Base-by-base conservation (phyloP, 2,113 vertebrate species). In the Thunnus thynnus region DNA sequence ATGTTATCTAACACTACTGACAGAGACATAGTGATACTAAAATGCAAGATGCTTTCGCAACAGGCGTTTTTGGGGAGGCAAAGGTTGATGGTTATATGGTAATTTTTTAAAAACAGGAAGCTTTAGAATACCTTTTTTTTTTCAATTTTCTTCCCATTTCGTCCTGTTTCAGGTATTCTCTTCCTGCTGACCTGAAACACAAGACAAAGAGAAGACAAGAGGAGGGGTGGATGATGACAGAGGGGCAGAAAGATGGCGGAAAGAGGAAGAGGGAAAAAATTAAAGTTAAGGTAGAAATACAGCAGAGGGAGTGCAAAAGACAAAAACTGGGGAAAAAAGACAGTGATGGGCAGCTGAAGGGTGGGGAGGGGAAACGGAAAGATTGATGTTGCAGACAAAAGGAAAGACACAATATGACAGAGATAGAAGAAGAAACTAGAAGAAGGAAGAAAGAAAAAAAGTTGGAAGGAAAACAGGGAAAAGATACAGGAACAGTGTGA, bases 301-400 rank as follows among this genome's bases (percentile, higher is more conserved):
- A 62, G 56, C 44, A 2, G 17, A 55, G 20, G 12, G 25, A 66
- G 48, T 46, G 56, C 11, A 54, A 16, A 41, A 30, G 13, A 51
- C 9, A 1, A 51, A 66, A 6, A 46, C 2, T 16, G 30, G 10
- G 32, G 4, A 4, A 69, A 56, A 61, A 2, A 13, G 58, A 66
- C n/a, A 22, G 13, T 17, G 48, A 78, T 47, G 18, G 66, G 7
- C 0, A 10, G 27, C 20, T 4, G 16, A 52, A 55, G 55, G 47
- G 52, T 1, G 18, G 63, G 56, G 78, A 54, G 5, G 69, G 27
- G 51, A 57, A 64, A 36, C 12, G 72, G 58, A 85, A 52, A 74
- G 64, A 66, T 2, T 2, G 52, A 22, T 47, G 69, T 61, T 0
- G 20, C n/a, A 17, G 27, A 70, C 27, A 54, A 79, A 85, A 41